These are phyloP conservation scores for Erinaceus europaeus DNA, from an alignment of 2,113 vertebrate genomes.

Conservation along the genomic window DNA sequence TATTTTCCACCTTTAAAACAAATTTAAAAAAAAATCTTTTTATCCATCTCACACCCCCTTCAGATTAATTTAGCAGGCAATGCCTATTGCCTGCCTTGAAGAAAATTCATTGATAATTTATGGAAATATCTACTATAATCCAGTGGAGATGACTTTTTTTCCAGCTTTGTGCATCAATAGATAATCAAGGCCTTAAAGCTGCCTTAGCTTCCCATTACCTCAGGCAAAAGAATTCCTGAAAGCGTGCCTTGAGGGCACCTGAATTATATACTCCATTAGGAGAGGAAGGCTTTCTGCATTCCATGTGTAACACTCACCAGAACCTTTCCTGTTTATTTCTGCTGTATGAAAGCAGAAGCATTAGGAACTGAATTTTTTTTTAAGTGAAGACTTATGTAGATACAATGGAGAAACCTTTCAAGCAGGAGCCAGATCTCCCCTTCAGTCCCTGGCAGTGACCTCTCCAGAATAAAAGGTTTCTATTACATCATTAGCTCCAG, in stretches of 20 bases:
- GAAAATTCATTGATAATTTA: constrained; percentile 99
- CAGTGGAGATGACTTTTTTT: constrained; percentile 97
- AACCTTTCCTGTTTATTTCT: constrained; percentile 90
- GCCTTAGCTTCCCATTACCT: constrained; percentile 99
- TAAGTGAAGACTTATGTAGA: constrained; percentile 94
- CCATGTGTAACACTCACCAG: constrained; percentile 93
- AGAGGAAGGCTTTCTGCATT: constrained; percentile 93
- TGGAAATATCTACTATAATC: constrained; percentile 99
- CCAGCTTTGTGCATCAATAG: constrained; percentile 98
- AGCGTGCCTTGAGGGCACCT: constrained; percentile 99
- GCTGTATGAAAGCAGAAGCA: constrained; percentile 88
- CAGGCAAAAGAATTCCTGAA: constrained; percentile 99
- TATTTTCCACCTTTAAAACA: constrained; percentile 75
- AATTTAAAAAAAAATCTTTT: constrained; percentile 70
- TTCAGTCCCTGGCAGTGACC: constrained; percentile 87
- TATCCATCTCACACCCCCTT: constrained; percentile 80
- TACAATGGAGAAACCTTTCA: constrained; percentile 89
- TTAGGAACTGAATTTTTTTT: constrained; percentile 89
- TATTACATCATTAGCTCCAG: constrained; percentile 96
- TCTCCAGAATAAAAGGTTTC: constrained; percentile 91
- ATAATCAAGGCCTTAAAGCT: constrained; percentile 99
- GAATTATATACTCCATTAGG: constrained; percentile 99
- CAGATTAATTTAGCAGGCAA: constrained; percentile 87
- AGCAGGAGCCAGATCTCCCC: constrained; percentile 85
- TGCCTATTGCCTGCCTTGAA: constrained; percentile 86